Conservation (phyloP, 2,113 vertebrate species). For the Anser cygnoides region DNA sequence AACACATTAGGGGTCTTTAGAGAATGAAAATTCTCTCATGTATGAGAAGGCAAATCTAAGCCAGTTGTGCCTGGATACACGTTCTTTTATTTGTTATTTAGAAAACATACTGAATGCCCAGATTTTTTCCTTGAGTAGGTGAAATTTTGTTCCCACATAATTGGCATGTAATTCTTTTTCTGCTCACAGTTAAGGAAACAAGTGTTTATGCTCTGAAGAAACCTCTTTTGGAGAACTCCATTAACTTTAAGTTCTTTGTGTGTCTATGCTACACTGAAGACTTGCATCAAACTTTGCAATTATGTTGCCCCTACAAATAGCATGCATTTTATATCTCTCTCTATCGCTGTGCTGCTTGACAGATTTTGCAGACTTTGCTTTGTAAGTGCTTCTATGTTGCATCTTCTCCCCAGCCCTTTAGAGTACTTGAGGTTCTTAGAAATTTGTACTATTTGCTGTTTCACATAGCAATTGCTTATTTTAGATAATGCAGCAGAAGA, state of each 20-base stretch:
- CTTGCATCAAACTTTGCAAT: neutral
- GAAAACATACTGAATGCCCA: neutral
- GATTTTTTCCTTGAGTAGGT: neutral
- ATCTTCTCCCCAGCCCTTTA: neutral
- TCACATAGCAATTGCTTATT: neutral
- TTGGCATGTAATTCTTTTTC: neutral
- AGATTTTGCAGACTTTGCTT: neutral
- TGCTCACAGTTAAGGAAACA: neutral
- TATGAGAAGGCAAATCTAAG: neutral
- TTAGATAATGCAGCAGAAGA: neutral
- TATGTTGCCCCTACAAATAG: neutral
- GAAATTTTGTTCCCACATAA: rapidly evolving
- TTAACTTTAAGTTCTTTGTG: neutral
- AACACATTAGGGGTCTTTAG: neutral
- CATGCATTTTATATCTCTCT: neutral
- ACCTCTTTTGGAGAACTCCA: neutral
- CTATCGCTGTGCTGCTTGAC: neutral
- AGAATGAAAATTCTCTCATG: neutral
- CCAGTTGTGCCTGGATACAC: neutral
- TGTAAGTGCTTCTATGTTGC: neutral
- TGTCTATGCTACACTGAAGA: neutral
- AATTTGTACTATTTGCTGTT: neutral
- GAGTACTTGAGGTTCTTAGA: neutral
- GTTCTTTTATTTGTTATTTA: neutral
- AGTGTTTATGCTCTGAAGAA: neutral